A percentile compares a stretch with the other conserved stretches of the same genome.
Conservation (phyloP, 2,113 vertebrate genomes). For the Noturus placidus region DNA sequence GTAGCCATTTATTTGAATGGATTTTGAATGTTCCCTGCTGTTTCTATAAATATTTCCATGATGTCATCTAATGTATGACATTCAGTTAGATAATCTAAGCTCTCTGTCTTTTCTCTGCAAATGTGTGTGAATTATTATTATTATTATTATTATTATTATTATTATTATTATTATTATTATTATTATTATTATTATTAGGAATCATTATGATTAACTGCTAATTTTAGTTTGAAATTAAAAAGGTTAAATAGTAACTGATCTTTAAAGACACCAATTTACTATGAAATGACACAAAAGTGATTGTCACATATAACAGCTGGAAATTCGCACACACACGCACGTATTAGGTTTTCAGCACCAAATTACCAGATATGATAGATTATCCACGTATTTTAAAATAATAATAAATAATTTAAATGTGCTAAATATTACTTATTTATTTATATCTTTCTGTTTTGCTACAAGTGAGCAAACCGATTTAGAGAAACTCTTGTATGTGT, state of each 20-base stretch:
- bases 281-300: background rate
- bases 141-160: background rate
- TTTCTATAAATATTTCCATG: background rate
- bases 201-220: background rate
- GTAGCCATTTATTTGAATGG: background rate
- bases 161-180: background rate
- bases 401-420: background rate
- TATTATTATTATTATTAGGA: background rate
- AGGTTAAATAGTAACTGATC: background rate
- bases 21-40: background rate
- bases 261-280: background rate
- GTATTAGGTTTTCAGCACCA: background rate
- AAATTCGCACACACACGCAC: background rate
- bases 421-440: background rate
- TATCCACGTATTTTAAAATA: background rate
- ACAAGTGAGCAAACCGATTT: background rate
- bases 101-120: background rate
- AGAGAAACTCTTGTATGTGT: background rate
- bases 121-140: no score
- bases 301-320: background rate
- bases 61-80: background rate
- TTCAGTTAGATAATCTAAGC: background rate
- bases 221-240: background rate
- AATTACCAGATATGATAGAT: background rate
- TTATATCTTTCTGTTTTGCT: background rate